phyloP scores from a whole-genome alignment of 2,888 invertebrate species.

The Rugalucina vietnamica region DNA sequence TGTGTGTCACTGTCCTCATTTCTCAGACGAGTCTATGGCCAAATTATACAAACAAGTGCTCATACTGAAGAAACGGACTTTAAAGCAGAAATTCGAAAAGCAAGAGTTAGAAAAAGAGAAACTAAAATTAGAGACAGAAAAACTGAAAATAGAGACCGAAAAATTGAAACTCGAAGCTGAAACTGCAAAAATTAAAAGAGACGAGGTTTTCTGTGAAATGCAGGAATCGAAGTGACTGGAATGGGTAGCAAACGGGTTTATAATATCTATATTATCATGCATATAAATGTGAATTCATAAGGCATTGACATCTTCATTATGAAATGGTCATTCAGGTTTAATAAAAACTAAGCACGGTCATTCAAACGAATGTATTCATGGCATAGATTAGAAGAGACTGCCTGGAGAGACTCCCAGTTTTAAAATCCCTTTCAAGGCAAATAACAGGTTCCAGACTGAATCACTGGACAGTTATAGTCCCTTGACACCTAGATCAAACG shows the following conservation, averaged over 20 bases:
- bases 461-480: neutral
- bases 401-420: too few species aligned
- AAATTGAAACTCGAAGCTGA: neutral
- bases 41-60: neutral
- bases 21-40: neutral
- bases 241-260: too few species aligned
- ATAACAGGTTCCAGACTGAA: neutral
- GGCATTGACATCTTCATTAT: too few species aligned
- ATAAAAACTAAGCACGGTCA: too few species aligned
- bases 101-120: slow-evolving; percentile 6
- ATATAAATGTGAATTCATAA: too few species aligned
- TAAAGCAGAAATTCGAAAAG: neutral
- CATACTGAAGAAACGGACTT: neutral
- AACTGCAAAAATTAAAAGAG: neutral
- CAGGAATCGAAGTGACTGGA: too few species aligned
- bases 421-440: neutral
- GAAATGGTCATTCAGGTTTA: too few species aligned
- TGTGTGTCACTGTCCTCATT: neutral
- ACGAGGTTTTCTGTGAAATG: neutral
- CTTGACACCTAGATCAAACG: neutral
- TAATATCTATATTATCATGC: too few species aligned
- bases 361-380: too few species aligned
- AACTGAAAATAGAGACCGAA: neutral
- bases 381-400: too few species aligned
- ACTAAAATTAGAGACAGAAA: slow-evolving; percentile 12